These are phyloP conservation scores for Hydrochoerus hydrochaeris DNA, from an alignment of 2,113 vertebrate species.

Conservation along the genomic window DNA sequence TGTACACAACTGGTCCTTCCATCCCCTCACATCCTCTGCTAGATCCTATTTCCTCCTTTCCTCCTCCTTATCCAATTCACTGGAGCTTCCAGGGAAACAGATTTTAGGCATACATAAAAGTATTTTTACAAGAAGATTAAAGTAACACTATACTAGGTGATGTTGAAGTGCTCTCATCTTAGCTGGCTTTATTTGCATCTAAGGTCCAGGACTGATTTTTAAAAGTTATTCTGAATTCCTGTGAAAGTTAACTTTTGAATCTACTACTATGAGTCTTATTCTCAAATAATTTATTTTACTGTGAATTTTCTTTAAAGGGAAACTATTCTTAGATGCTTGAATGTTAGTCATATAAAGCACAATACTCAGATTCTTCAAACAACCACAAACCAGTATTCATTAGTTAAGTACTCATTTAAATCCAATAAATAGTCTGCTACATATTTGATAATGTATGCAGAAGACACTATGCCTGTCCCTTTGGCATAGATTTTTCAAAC, in stretches of 20 bases:
- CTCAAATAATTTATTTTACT: conserved; percentile 13
- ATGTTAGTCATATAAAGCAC: neutral
- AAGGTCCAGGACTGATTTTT: conserved; percentile 17
- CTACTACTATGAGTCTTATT: neutral
- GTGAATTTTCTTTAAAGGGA: conserved; percentile 25
- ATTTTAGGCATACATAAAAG: neutral
- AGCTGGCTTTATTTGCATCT: conserved; percentile 57
- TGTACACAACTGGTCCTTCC: neutral
- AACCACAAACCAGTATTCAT: neutral
- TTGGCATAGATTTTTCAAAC: conserved; percentile 41
- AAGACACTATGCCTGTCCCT: neutral
- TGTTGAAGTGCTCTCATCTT: conserved; percentile 43
- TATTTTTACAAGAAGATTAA: conserved; percentile 56
- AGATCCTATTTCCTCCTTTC: neutral
- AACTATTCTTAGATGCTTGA: neutral
- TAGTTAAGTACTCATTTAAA: conserved; percentile 57
- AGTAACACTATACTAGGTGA: conserved; percentile 31
- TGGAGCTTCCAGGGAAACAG: neutral
- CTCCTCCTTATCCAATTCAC: neutral
- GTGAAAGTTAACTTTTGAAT: conserved; percentile 19
- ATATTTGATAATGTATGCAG: conserved; percentile 29
- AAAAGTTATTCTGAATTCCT: neutral
- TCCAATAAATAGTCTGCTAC: neutral
- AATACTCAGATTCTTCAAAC: neutral
- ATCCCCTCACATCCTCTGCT: fast-evolving